Evolutionary conservation across 1,140 invertebrate genomes (phyloP).

Genomic region (Drosophila tani): DNA sequence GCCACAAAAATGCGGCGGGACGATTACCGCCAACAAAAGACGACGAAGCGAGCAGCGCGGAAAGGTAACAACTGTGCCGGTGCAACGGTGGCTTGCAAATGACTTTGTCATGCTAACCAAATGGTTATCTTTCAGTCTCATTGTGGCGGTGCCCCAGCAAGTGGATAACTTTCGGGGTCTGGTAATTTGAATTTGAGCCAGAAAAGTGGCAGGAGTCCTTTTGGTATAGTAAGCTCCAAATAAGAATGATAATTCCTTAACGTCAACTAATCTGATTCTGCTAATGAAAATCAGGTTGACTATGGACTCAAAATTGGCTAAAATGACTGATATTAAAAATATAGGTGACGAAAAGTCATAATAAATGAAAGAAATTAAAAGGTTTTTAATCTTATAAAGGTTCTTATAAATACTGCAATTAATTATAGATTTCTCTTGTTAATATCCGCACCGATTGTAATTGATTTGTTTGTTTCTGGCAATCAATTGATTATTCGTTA

Average conservation of each 20-base stretch:
- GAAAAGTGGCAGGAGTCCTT: not conserved
- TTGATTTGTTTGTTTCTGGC: conserved; percentile 54
- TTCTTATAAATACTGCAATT: too few species aligned
- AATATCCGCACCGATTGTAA: conserved; percentile 8
- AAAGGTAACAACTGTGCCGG: conserved; percentile 25
- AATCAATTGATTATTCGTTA: conserved; percentile 27
- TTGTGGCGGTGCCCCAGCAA: conserved; percentile 23
- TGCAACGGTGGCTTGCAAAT: conserved; percentile 7
- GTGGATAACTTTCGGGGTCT: conserved; percentile 30
- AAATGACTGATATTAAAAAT: too few species aligned
- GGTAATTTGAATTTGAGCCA: conserved; percentile 37
- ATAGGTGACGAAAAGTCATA: too few species aligned
- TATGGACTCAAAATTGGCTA: too few species aligned
- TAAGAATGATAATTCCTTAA: not conserved
- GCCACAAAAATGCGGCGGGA: conserved; percentile 70
- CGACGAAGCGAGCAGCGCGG: conserved; percentile 27
- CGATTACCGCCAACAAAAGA: conserved; percentile 54
- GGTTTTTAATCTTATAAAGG: too few species aligned
- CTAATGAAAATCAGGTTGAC: too few species aligned
- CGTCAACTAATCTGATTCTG: too few species aligned
- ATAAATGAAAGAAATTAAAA: too few species aligned
- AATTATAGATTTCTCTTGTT: too few species aligned
- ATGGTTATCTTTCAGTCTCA: conserved; percentile 52
- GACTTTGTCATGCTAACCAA: conserved; percentile 46
- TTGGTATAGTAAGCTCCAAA: not conserved